Base-by-base conservation (phyloP, 2,888 invertebrate genomes). In the Euzophera pinguis region DNA sequence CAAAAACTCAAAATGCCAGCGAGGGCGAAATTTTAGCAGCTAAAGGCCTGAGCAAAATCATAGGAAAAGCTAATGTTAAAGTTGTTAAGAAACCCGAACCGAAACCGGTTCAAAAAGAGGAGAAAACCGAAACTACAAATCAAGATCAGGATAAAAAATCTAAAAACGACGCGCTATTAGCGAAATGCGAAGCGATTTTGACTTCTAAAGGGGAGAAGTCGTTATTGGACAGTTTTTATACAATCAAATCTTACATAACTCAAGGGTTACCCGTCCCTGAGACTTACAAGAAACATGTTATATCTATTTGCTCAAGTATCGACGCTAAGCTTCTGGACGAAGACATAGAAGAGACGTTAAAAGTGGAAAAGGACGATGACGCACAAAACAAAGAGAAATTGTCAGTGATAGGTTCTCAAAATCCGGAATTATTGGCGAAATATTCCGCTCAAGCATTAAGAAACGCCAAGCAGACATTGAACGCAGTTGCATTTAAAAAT, bases 11-110 rank as follows among this genome's bases (percentile, higher is more conserved):
- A 9, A 68, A 58, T n/a, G 78, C 78, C 0, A 87, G 84, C 54
- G 90, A 90, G 64, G 90, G 89, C 0, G 90, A 90, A 65, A 84
- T 90, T 0, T 35, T 90, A 48, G 90, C 84, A 0, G 90, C 86
- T 0, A 90, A 82, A 59, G 88, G 88, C 0, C 63, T 91, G 0
- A 87, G 89, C 51, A 90, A 89, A 55, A 84, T 91, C 0, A 90
- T 91, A 37, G 81, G 79, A 0, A 84, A 85, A 59, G 77, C 84
- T 0, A 87, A 78, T 39, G 61, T 71, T 0, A 63, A 66, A 1
- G 64, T 65, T 0, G 71, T 69, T 0, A 81, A 78, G 42, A 81
- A 79, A 58, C 55, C 65, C 0, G 79, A 67, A 12, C 63, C 68
- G 0, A 77, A 78, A 60, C 58, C 65, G 0, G 57, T 56, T 0